These are phyloP conservation scores for Seira ritae DNA, from an alignment of 2,888 invertebrate genomes.

Conservation along the genomic window DNA sequence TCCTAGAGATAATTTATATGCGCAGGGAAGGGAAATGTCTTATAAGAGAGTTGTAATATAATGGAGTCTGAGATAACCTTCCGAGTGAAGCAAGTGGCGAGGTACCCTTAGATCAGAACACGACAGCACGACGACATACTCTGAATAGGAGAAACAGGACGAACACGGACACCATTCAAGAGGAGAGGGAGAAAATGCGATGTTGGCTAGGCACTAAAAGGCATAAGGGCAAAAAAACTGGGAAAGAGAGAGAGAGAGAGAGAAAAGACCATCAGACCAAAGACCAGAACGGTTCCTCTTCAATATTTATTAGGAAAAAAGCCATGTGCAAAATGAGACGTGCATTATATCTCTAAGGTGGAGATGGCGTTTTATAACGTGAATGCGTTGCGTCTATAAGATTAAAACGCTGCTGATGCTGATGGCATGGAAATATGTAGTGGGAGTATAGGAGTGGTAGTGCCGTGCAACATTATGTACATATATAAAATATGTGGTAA, in stretches of 20 bases:
- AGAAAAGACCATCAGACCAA: conserved; percentile 33
- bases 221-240: conserved; percentile 6
- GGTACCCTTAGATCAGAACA: not conserved
- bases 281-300: conserved; percentile 44
- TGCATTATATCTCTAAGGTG: not conserved
- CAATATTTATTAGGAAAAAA: conserved; percentile 45
- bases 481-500: conserved; percentile 28
- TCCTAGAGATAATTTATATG: conserved; percentile 8
- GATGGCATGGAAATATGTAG: not conserved
- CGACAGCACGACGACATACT: conserved; percentile 24
- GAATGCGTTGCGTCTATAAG: not conserved
- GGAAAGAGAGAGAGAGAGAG: not conserved
- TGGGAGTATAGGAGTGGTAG: no score
- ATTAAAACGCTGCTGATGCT: not conserved
- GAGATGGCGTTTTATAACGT: conserved; percentile 24
- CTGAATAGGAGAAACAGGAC: not conserved
- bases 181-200: conserved; percentile 3
- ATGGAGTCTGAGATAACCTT: no score
- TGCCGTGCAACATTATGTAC: conserved; percentile 10
- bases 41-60: no score
- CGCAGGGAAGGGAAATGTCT: no score
- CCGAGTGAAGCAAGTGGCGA: no score
- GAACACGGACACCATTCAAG: not conserved
- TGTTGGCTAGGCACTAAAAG: no score
- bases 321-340: conserved; percentile 8